phyloP scores from a whole-genome alignment of 2,113 vertebrate species.

The Panthera tigris region DNA sequence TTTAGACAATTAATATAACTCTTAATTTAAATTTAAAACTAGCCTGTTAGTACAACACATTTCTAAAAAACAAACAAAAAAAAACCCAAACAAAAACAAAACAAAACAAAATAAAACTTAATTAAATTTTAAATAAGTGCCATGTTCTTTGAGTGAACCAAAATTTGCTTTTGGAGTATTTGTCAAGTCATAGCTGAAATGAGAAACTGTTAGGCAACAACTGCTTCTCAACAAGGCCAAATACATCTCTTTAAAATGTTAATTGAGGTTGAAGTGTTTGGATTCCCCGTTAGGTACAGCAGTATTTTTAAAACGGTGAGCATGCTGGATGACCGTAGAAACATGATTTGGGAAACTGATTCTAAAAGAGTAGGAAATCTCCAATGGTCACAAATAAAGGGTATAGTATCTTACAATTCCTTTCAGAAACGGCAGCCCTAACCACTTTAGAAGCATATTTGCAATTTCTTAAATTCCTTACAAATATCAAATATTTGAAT shows the following conservation, averaged over 20 bases:
- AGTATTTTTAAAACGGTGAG: not conserved
- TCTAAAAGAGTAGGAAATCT: not conserved
- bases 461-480: not conserved
- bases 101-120: not conserved
- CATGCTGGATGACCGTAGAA: not conserved
- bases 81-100: too few species aligned
- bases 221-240: too few species aligned
- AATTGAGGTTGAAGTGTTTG: not conserved
- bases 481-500: not conserved
- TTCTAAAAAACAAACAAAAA: too few species aligned
- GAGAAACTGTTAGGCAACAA: not conserved
- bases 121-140: not conserved
- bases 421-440: not conserved
- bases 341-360: not conserved
- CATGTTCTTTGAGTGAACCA: not conserved
- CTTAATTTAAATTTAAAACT: not conserved
- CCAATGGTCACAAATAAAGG: not conserved
- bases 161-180: not conserved
- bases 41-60: not conserved
- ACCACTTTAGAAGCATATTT: not conserved
- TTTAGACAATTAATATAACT: not conserved
- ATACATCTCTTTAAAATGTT: not conserved
- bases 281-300: not conserved
- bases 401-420: not conserved
- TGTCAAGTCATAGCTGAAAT: not conserved